Percentiles rank a stretch among this genome's conserved stretches.
phyloP scores from a whole-genome alignment of 2,113 vertebrate genomes.

The Melanocharis versteri region DNA sequence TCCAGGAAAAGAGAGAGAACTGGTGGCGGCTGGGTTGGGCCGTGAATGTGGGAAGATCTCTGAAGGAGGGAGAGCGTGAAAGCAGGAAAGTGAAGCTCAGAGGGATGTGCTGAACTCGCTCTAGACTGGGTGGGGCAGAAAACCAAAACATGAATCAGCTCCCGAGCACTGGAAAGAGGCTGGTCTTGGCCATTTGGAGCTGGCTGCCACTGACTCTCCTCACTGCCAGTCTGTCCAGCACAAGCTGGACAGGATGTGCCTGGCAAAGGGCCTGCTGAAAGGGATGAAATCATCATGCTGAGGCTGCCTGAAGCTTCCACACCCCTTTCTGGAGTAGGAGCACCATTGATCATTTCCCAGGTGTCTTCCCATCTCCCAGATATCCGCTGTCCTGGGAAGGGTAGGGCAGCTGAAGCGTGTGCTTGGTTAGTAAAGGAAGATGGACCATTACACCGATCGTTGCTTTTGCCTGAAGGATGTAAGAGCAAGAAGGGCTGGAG shows the following conservation, averaged over 20 bases:
- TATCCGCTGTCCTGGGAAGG: not conserved
- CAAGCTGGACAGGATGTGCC: not conserved
- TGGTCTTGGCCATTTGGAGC: not conserved
- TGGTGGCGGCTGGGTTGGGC: not conserved
- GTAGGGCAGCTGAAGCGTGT: not conserved
- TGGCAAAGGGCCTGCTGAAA: not conserved
- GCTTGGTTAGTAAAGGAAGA: not conserved
- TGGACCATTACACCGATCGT: fast-evolving
- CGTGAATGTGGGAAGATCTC: not conserved
- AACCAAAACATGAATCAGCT: slow-evolving; percentile 48
- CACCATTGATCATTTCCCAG: not conserved
- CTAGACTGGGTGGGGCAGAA: slow-evolving; percentile 24
- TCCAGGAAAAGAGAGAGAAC: not conserved
- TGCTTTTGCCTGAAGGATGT: not conserved
- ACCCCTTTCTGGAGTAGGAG: not conserved
- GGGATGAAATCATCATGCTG: not conserved
- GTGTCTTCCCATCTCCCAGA: not conserved
- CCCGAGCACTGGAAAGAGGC: not conserved
- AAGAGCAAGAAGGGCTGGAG: not conserved
- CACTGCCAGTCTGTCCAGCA: not conserved
- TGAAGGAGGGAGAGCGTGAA: not conserved
- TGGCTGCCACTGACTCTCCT: not conserved
- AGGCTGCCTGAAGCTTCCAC: not conserved
- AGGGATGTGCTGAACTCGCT: not conserved
- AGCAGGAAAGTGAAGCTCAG: not conserved